A percentile compares a stretch with the other conserved stretches of the same genome.
Conservation (phyloP, 2,888 invertebrate species). For the Pheosia gnoma region DNA sequence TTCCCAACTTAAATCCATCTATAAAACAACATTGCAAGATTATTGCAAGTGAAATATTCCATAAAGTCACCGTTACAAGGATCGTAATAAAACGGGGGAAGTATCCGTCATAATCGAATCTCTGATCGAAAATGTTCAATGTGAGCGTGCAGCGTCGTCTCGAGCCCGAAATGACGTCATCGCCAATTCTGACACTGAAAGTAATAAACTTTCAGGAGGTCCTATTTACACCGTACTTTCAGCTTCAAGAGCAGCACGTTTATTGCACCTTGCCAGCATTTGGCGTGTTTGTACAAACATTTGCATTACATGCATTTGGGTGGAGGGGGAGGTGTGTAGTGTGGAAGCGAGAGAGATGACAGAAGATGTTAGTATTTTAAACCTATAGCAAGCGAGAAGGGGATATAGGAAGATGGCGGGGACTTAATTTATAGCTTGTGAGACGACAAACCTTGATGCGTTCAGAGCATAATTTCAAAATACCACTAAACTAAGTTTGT, state of each 20-base stretch:
- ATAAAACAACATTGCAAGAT: constrained; percentile 37
- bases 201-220: not conserved
- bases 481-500: too few relatives aligned
- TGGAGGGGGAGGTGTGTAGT: too few relatives aligned
- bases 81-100: constrained; percentile 44
- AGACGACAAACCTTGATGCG: too few relatives aligned
- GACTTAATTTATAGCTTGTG: too few relatives aligned
- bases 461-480: too few relatives aligned
- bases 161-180: not conserved
- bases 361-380: too few relatives aligned
- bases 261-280: not conserved
- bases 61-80: constrained; percentile 45
- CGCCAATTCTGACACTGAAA: not conserved
- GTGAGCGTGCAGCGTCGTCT: constrained; percentile 21
- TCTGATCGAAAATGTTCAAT: constrained; percentile 51
- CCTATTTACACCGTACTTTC: not conserved
- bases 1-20: constrained; percentile 28
- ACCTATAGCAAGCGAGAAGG: too few relatives aligned
- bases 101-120: constrained; percentile 48
- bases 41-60: constrained; percentile 42
- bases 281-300: not conserved
- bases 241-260: not conserved
- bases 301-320: too few relatives aligned
- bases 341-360: too few relatives aligned
- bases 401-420: too few relatives aligned